A percentile compares a stretch with the other conserved stretches of the same genome.
Evolutionary conservation across 2,888 invertebrate genomes (phyloP).

Genomic region (Embidobia sp.): DNA sequence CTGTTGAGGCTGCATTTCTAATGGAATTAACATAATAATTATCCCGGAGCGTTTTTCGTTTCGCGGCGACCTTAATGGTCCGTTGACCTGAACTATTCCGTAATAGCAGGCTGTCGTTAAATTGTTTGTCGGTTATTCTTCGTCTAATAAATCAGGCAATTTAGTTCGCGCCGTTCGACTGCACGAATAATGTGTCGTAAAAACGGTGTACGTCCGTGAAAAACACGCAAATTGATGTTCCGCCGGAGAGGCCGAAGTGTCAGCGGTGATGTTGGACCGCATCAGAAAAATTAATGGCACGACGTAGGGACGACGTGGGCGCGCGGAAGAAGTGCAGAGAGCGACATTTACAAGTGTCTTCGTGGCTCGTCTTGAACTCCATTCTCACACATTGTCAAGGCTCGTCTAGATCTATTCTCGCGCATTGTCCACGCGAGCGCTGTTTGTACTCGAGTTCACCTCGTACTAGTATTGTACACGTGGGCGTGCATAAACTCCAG

Average conservation of each 20-base stretch:
- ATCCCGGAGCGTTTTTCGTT: neutral
- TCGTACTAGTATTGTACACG: constrained; percentile 46
- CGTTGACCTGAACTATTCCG: constrained; percentile 31
- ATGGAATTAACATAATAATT: constrained; percentile 36
- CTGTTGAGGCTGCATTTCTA: constrained; percentile 1
- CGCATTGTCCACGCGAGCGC: constrained; percentile 62
- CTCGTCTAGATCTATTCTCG: constrained; percentile 67
- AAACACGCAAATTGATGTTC: constrained; percentile 49
- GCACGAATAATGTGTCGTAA: constrained; percentile 25
- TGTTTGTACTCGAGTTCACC: constrained; percentile 45
- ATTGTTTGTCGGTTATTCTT: constrained; percentile 7
- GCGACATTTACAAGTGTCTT: constrained; percentile 73
- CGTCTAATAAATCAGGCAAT: constrained; percentile 37
- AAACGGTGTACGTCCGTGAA: constrained; percentile 39
- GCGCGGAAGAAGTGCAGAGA: constrained; percentile 69
- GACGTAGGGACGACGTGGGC: constrained; percentile 59
- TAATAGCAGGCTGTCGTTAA: constrained; percentile 16
- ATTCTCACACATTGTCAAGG: constrained; percentile 71
- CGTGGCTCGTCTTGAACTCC: constrained; percentile 65
- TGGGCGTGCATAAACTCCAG: constrained; percentile 61
- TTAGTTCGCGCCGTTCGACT: constrained; percentile 13
- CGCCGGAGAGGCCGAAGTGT: constrained; percentile 23
- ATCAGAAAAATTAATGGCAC: constrained; percentile 69
- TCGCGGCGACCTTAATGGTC: constrained; percentile 1
- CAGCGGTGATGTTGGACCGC: constrained; percentile 32